Evolutionary conservation across 2,888 invertebrate genomes (phyloP).

Genomic region (Digitonthophagus gazella): DNA sequence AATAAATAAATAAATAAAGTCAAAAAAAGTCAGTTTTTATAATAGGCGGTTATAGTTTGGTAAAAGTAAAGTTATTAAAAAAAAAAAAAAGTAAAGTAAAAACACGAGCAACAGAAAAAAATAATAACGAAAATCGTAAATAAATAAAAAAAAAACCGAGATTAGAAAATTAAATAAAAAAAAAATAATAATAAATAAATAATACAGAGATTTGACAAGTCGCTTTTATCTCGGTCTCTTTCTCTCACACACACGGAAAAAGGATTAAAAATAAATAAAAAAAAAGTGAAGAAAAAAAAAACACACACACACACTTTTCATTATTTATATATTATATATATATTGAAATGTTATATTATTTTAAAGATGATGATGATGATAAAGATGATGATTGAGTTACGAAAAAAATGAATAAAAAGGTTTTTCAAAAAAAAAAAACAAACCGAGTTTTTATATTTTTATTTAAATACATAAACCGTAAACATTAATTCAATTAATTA

Average conservation of each 20-base stretch:
- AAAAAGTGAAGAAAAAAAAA: slow-evolving; percentile 15
- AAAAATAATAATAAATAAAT: not conserved
- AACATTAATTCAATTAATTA: no score
- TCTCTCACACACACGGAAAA: no score
- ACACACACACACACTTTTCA: slow-evolving; percentile 41
- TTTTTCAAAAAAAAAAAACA: slow-evolving; percentile 50
- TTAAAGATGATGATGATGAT: not conserved
- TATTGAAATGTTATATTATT: slow-evolving; percentile 49
- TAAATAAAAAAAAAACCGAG: not conserved
- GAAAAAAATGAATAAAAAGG: slow-evolving; percentile 46
- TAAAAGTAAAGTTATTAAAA: slow-evolving; percentile 30
- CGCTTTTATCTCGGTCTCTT: no score
- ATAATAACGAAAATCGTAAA: not conserved
- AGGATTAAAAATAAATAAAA: not conserved
- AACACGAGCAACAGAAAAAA: not conserved
- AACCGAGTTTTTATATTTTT: no score
- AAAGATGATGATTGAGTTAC: slow-evolving; percentile 50
- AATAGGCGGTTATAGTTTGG: slow-evolving; percentile 43
- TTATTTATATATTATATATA: slow-evolving; percentile 46
- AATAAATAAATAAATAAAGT: no score
- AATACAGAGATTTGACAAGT: no score
- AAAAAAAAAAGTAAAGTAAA: not conserved
- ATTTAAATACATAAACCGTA: no score
- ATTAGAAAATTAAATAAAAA: not conserved
- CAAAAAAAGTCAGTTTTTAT: slow-evolving; percentile 12